Evolutionary conservation across 2,113 vertebrate genomes (phyloP).

Genomic region (Tachysurus fulvidraco): DNA sequence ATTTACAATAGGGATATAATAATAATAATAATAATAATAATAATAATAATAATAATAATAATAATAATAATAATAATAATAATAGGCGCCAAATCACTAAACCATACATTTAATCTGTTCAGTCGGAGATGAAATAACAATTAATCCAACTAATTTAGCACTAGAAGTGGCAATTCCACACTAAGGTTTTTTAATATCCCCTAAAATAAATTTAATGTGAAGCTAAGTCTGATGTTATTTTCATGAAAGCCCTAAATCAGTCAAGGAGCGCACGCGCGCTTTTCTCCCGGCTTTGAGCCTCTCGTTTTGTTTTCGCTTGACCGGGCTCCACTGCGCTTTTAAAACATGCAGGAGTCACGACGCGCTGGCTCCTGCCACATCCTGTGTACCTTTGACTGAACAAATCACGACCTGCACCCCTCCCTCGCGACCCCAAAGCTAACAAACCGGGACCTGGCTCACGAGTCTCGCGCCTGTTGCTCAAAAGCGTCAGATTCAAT

Average conservation of each 20-base stretch:
- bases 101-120: not conserved
- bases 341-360: conserved; percentile 79
- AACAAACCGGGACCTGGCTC: conserved; percentile 67
- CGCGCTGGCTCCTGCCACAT: conserved; percentile 85
- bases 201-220: not conserved
- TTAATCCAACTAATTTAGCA: not conserved
- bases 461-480: conserved; percentile 57
- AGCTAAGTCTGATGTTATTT: not conserved
- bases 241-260: not conserved
- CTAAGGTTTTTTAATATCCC: not conserved
- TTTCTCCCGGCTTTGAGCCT: not conserved
- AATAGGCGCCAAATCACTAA: not conserved
- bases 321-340: conserved; percentile 63
- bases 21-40: conserved; percentile 4
- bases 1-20: not conserved
- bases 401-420: conserved; percentile 75
- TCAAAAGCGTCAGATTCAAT: not conserved
- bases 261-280: not conserved
- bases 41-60: not conserved
- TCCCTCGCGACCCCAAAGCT: conserved; percentile 54
- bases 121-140: not conserved
- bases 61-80: not conserved
- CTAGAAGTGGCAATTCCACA: not conserved
- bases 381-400: conserved; percentile 81
- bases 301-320: conserved; percentile 40